phyloP scores from a whole-genome alignment of 2,797 vertebrate genomes.

The Decapterus maruadsi region DNA sequence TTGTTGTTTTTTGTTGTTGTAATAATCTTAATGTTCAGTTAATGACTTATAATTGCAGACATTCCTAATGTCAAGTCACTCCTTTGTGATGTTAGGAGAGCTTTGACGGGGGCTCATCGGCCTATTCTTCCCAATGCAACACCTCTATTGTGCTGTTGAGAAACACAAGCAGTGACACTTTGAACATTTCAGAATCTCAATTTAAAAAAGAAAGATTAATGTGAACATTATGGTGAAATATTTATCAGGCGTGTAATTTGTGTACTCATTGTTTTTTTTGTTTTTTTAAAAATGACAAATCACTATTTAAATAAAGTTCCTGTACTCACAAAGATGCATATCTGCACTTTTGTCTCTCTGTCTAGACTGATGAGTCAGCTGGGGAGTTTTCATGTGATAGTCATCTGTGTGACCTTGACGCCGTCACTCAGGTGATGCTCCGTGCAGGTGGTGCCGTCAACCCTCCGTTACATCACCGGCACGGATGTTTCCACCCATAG shows the following conservation, averaged over 20 bases:
- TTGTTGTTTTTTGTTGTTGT: constrained; percentile 5
- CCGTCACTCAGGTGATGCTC: background rate
- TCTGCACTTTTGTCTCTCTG: constrained; percentile 22
- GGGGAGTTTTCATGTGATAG: background rate
- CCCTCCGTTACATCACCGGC: background rate
- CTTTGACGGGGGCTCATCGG: constrained; percentile 46
- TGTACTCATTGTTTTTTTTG: constrained; percentile 85
- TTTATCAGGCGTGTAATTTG: constrained; percentile 97
- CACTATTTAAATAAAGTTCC: constrained; percentile 99
- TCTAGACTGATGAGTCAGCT: constrained; percentile 33
- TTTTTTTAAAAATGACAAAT: constrained; percentile 91
- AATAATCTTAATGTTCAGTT: constrained; percentile 22
- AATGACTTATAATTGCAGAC: constrained; percentile 27
- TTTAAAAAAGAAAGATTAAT: constrained; percentile 61
- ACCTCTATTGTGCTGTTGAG: constrained; percentile 34
- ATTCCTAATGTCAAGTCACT: constrained; percentile 26
- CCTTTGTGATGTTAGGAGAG: background rate
- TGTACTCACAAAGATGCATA: constrained; percentile 82
- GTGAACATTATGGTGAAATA: constrained; percentile 95
- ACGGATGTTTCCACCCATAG: background rate
- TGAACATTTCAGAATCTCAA: constrained; percentile 59
- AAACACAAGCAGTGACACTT: constrained; percentile 51
- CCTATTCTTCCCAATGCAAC: constrained; percentile 29
- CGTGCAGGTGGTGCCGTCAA: constrained; percentile 32
- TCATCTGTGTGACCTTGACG: constrained; percentile 24